These are phyloP conservation scores for Tenthredo amoena DNA, from an alignment of 2,888 invertebrate genomes.

Conservation along the genomic window DNA sequence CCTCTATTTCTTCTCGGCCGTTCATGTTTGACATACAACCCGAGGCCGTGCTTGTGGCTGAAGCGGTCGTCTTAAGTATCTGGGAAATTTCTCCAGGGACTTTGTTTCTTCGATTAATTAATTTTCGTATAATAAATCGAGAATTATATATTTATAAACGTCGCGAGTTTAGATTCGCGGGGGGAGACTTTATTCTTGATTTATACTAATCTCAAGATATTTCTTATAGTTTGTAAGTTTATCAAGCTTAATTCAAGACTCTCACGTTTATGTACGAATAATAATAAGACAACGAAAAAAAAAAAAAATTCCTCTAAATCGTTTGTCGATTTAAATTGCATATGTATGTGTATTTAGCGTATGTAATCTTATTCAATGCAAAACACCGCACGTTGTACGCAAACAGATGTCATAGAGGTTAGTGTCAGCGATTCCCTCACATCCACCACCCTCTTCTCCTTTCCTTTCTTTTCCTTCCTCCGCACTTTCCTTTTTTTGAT, in stretches of 20 bases:
- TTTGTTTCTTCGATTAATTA: slow-evolving; percentile 4
- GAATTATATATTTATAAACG: not conserved
- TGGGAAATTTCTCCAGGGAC: not conserved
- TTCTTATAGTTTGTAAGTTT: not conserved
- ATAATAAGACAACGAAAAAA: not conserved
- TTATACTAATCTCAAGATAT: not conserved
- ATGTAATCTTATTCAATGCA: slow-evolving; percentile 71
- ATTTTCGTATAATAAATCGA: slow-evolving; percentile 8
- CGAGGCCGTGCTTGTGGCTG: not conserved
- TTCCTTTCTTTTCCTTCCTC: slow-evolving; percentile 8
- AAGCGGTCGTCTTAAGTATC: too few species aligned
- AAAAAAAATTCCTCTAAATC: not conserved
- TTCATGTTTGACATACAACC: slow-evolving; percentile 36
- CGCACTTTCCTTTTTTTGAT: slow-evolving; percentile 29
- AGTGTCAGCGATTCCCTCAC: slow-evolving; percentile 55
- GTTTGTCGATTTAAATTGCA: slow-evolving; percentile 57
- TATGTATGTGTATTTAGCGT: slow-evolving; percentile 64
- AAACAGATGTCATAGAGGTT: slow-evolving; percentile 71
- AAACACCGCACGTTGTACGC: slow-evolving; percentile 64
- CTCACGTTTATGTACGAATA: not conserved
- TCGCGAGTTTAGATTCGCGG: not conserved
- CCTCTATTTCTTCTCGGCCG: not conserved
- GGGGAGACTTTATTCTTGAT: not conserved
- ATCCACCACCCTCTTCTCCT: slow-evolving; percentile 33
- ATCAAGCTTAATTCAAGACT: not conserved